phyloP scores from a whole-genome alignment of 2,113 vertebrate genomes.

The Circaetus cinerascens region DNA sequence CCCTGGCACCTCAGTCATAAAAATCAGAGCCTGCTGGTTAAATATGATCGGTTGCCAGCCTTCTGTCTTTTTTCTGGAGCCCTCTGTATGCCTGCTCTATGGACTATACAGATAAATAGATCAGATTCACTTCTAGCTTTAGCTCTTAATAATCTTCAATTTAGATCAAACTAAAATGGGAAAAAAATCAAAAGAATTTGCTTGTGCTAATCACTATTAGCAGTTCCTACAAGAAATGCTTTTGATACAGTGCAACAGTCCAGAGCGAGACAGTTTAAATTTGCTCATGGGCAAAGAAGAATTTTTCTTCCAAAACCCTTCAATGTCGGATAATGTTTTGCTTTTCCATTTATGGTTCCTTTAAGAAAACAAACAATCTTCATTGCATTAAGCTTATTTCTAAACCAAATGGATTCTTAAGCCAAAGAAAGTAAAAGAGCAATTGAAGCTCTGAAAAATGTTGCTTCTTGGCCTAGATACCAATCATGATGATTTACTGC shows the following conservation, averaged over 20 bases:
- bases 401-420: conserved; percentile 49
- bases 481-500: conserved; percentile 58
- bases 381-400: conserved; percentile 22
- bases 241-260: neutral
- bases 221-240: neutral
- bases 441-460: conserved; percentile 56
- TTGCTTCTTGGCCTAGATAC: conserved; percentile 34
- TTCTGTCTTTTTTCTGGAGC: neutral
- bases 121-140: neutral
- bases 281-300: neutral
- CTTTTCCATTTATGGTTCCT: neutral
- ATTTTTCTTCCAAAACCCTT: neutral
- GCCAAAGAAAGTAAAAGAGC: conserved; percentile 53
- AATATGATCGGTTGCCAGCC: rapidly evolving
- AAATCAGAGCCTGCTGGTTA: neutral
- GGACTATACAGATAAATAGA: neutral
- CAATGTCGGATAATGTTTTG: neutral
- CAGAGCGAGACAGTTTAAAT: neutral
- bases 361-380: conserved; percentile 17
- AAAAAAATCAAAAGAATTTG: neutral
- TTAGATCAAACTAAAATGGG: neutral
- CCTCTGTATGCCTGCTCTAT: neutral
- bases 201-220: neutral
- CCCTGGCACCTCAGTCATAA: neutral
- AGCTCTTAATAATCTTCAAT: neutral